Conservation (phyloP, 2,113 vertebrate species). For the Scalopus aquaticus region DNA sequence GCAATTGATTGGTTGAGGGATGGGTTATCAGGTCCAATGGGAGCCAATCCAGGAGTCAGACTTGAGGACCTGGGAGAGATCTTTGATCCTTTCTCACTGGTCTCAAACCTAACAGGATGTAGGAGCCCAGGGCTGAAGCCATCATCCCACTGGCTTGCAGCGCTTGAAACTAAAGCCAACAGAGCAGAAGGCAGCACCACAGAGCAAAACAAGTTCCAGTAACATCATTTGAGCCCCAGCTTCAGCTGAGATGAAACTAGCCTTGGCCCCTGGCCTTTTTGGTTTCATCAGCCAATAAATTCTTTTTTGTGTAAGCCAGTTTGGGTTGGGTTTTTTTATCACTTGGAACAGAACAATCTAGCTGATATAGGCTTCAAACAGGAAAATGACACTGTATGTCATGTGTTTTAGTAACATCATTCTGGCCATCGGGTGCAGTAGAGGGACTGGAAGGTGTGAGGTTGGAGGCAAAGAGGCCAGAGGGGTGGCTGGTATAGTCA, state of each 20-base stretch:
- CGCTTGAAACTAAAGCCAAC: constrained; percentile 51
- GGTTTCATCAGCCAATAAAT: constrained; percentile 59
- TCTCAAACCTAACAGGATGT: constrained; percentile 33
- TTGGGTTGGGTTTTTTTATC: constrained; percentile 55
- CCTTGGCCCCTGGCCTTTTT: constrained; percentile 34
- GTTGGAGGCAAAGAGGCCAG: neutral
- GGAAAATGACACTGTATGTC: neutral
- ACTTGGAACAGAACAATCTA: constrained; percentile 60
- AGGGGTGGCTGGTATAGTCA: neutral
- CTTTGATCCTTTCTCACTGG: constrained; percentile 18
- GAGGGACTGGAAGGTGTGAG: neutral
- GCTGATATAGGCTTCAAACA: constrained; percentile 48
- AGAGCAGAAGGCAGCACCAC: constrained; percentile 47
- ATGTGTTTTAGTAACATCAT: constrained; percentile 5
- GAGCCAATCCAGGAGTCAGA: neutral
- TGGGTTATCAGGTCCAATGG: neutral
- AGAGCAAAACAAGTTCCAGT: constrained; percentile 39
- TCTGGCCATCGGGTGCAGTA: neutral
- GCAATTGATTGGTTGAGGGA: constrained; percentile 25
- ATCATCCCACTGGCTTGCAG: constrained; percentile 1
- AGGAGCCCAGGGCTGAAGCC: neutral
- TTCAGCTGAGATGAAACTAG: constrained; percentile 58
- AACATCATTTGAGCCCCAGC: constrained; percentile 57
- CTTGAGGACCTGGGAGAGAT: constrained; percentile 26
- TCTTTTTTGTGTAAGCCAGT: constrained; percentile 65